Conservation (phyloP, 2,113 vertebrate genomes). For the Sinocyclocheilus rhinocerous region DNA sequence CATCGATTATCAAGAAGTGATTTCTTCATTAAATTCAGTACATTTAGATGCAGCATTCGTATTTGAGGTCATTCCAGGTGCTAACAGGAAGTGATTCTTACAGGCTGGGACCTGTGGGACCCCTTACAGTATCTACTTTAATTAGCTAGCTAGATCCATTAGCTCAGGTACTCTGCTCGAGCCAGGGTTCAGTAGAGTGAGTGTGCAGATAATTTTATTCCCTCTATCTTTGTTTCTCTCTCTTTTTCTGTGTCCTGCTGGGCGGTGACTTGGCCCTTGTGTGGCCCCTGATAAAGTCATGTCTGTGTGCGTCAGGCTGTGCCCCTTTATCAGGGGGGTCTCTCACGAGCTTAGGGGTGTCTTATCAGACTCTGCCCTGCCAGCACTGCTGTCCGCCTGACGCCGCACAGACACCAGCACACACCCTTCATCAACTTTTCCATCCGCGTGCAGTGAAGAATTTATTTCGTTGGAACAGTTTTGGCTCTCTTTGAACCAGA, state of each 20-base stretch:
- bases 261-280: conserved; percentile 35
- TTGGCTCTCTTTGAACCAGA: neutral
- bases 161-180: neutral
- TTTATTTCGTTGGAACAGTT: neutral
- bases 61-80: neutral
- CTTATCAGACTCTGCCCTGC: conserved; percentile 70
- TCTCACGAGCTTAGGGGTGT: conserved; percentile 69
- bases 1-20: neutral
- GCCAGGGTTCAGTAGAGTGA: conserved; percentile 38
- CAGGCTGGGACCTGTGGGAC: neutral
- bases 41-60: neutral
- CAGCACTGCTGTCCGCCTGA: conserved; percentile 57
- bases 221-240: conserved; percentile 49
- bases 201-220: conserved; percentile 53
- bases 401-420: neutral
- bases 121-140: conserved; percentile 22
- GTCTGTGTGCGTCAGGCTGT: conserved; percentile 64
- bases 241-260: conserved; percentile 41
- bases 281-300: conserved; percentile 71
- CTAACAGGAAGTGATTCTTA: conserved; percentile 21
- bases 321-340: conserved; percentile 66
- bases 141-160: conserved; percentile 35
- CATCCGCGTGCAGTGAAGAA: neutral
- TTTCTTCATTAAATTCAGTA: neutral
- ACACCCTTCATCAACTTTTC: conserved; percentile 8